Base-by-base conservation (phyloP, 1,140 invertebrate species). In the Sarcophaga bullata region DNA sequence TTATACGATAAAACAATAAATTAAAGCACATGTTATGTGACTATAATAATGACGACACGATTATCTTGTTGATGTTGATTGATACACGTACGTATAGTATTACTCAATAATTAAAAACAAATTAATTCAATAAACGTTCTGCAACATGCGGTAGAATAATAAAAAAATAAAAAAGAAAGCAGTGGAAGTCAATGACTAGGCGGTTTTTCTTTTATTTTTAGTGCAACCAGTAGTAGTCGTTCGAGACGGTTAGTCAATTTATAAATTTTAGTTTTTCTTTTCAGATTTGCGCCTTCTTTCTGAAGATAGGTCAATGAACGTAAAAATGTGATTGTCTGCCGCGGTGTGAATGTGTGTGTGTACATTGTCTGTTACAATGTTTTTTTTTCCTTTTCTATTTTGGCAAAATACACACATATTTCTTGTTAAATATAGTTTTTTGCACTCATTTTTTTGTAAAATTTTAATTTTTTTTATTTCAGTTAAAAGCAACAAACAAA, bases 101-200 rank as follows among this genome's bases (percentile, higher is more conserved):
- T 25, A 37, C 4, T 46, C 11, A 73, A 73, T 10, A 73, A 73
- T 73, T 37, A 46, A 73, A 25, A 46, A 58, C 54, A n/a, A 73
- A 73, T n/a, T 25, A 73, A 73, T 37, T 73, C 10, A 25, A 73
- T 73, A 73, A 73, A 73, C 19, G 19, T 47, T 73, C 25, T 37
- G 11, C n/a, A 58, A n/a, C n/a, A 37, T 37, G 25, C 25, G 25
- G 25, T 37, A 37, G 25, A 37, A 37, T 58, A n/a, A n/a, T 58
- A 58, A n/a, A 75, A 47, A 75, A 75, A 13, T 47, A 9, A 48
- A 52, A 52, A 1, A 52, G 0, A 52, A 52, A 1, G 8, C 13
- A 52, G 50, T 52, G 13, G 1, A 52, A 52, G 13, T 52, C 9
- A 8, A 68, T 68, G 62, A 68, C 62, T 37, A 37, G 62, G 9